Percentiles rank a stretch among this genome's conserved stretches.
Evolutionary conservation across 2,888 invertebrate genomes (phyloP).

Genomic region (Phania funesta): DNA sequence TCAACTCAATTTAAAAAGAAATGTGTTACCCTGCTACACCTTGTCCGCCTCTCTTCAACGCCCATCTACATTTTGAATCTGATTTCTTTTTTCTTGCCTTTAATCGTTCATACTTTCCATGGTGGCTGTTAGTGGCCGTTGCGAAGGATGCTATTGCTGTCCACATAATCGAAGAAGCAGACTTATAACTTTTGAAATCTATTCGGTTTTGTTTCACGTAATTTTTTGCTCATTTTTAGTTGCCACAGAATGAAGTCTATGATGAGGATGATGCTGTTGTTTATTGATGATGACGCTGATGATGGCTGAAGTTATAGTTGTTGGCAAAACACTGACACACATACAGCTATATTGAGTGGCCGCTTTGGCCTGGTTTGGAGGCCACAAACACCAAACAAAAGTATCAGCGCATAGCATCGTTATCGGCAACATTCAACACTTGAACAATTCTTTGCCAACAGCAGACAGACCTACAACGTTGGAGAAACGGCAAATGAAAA

Average conservation of each 20-base stretch:
- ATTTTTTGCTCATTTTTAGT: not conserved
- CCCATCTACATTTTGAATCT: slow-evolving; percentile 24
- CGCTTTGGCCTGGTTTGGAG: slow-evolving; percentile 14
- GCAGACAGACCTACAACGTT: not conserved
- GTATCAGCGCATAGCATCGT: slow-evolving; percentile 28
- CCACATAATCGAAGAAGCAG: slow-evolving; percentile 32
- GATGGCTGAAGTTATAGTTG: slow-evolving; percentile 26
- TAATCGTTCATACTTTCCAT: not conserved
- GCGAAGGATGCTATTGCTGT: slow-evolving; percentile 2
- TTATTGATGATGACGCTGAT: not conserved
- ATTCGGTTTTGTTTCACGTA: slow-evolving; percentile 47
- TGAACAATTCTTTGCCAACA: slow-evolving; percentile 37
- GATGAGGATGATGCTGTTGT: slow-evolving; percentile 6
- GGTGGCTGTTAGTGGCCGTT: not conserved
- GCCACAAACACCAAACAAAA: slow-evolving; percentile 35
- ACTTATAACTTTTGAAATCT: slow-evolving; percentile 28
- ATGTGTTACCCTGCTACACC: slow-evolving; percentile 7
- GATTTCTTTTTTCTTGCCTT: not conserved
- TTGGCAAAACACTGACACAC: not conserved
- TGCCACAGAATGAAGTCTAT: not conserved
- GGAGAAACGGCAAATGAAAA: slow-evolving; percentile 1
- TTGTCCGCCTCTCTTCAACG: slow-evolving; percentile 49
- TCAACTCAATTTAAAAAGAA: slow-evolving; percentile 56
- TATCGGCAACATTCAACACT: slow-evolving; percentile 48
- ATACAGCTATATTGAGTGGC: not conserved